Evolutionary conservation across 2,113 vertebrate species (phyloP).

Genomic region (Chaetura pelagica): DNA sequence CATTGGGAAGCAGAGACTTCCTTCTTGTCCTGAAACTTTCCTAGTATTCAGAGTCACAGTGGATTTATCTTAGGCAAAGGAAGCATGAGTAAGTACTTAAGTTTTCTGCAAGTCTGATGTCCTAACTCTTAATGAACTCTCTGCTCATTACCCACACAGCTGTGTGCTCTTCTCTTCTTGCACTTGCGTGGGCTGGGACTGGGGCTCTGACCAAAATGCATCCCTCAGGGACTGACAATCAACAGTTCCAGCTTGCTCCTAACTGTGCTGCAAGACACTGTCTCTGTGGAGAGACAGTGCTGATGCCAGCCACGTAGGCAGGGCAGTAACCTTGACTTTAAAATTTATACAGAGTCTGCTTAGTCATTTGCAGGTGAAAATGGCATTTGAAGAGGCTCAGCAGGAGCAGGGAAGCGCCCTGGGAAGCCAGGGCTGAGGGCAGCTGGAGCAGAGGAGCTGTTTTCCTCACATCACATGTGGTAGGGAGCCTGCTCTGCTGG

Average conservation of each 20-base stretch:
- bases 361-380: neutral
- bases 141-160: neutral
- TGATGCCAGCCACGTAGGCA: neutral
- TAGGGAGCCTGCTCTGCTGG: neutral
- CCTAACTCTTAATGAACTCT: neutral
- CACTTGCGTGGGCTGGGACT: neutral
- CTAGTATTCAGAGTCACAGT: neutral
- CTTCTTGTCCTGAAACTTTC: neutral
- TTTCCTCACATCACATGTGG: fast-evolving
- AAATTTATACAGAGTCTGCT: neutral
- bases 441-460: fast-evolving
- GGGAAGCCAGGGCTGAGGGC: neutral
- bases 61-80: neutral
- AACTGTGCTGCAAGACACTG: neutral
- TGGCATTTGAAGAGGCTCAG: neutral
- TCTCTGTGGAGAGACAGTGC: too few relatives aligned
- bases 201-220: neutral
- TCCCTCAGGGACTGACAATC: neutral
- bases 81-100: neutral
- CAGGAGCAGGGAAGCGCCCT: fast-evolving
- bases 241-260: neutral
- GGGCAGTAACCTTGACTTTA: neutral
- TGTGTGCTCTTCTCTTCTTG: neutral
- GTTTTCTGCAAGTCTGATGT: neutral
- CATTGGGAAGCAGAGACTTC: neutral